These are phyloP conservation scores for Nebria salina DNA, from an alignment of 2,888 invertebrate species.

Conservation along the genomic window DNA sequence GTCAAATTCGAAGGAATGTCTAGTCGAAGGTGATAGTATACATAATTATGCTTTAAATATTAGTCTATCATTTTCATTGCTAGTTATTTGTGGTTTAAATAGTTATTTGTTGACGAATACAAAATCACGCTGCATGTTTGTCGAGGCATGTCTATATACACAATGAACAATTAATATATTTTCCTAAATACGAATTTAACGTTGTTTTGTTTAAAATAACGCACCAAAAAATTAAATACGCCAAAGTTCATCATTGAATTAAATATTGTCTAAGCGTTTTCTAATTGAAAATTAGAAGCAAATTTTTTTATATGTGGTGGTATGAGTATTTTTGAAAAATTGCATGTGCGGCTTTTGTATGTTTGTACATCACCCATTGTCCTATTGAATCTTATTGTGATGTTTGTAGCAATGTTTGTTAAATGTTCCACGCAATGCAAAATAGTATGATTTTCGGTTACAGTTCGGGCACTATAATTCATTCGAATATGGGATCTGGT, in stretches of 20 bases:
- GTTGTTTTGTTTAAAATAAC: too few species aligned
- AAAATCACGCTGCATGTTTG: not conserved
- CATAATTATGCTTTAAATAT: not conserved
- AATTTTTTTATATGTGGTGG: too few species aligned
- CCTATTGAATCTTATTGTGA: not conserved
- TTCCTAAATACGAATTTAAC: too few species aligned
- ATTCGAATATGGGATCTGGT: conserved; percentile 54
- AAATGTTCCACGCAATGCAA: not conserved
- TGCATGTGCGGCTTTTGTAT: not conserved
- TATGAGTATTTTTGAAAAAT: too few species aligned
- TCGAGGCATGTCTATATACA: not conserved
- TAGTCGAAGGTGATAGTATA: not conserved
- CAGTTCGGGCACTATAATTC: conserved; percentile 60
- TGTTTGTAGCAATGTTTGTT: not conserved
- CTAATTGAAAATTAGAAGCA: too few species aligned
- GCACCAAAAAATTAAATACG: too few species aligned
- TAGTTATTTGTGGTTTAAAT: not conserved
- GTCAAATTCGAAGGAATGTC: not conserved
- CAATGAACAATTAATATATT: too few species aligned
- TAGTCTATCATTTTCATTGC: not conserved
- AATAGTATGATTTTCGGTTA: conserved; percentile 4
- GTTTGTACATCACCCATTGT: not conserved
- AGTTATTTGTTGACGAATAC: not conserved
- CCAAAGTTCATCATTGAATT: too few species aligned
- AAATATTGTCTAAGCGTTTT: too few species aligned